Base-by-base conservation (phyloP, 2,113 vertebrate genomes). In the Myrmecobius fasciatus region DNA sequence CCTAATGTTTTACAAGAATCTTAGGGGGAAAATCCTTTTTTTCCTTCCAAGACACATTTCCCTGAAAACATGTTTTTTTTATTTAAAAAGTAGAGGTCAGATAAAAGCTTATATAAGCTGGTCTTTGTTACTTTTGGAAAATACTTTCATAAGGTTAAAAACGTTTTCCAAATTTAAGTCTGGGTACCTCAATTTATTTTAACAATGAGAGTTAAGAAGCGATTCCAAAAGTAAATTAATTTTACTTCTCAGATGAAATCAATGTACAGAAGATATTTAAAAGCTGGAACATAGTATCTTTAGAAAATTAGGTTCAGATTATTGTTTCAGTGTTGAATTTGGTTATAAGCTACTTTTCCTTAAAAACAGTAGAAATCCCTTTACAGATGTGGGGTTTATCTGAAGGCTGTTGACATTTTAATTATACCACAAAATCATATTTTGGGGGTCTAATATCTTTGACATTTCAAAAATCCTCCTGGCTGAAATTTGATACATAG, bases 1-100 rank as follows among this genome's bases (percentile, higher is more conserved):
- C 95, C 97, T 97, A 96, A 96, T 97, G 91, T 97, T 98, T 98
- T 98, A 98, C 96, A 98, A 98, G 94, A 97, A 97, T 95, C 97
- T 96, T 93, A 92, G 56, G 90, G 93, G 93, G 96, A 97, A 94
- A 95, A 95, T 51, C 0, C 22, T 90, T 94, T 67, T 89, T 96
- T 93, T 88, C 96, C 94, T 98, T 98, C 97, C 97, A 98, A 98
- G 95, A 97, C 96, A 96, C 91, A 97, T 97, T 98, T 98, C 97
- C 95, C 97, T 98, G 98, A 98, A 98, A 98, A 98, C 97, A 97
- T 98, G 96, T 97, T 98, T 98, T 98, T 97, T 98, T 95, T 97
- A 98, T 98, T 98, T 98, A 96, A 98, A 98, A 97, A 98, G 92
- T 94, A 97, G 97, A 98, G 98, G 97, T 95, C 96, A 97, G 97